A percentile compares a stretch with the other conserved stretches of the same genome.
These are phyloP conservation scores for Dipodomys stephensi DNA, from an alignment of 2,113 vertebrate genomes.

Conservation along the genomic window DNA sequence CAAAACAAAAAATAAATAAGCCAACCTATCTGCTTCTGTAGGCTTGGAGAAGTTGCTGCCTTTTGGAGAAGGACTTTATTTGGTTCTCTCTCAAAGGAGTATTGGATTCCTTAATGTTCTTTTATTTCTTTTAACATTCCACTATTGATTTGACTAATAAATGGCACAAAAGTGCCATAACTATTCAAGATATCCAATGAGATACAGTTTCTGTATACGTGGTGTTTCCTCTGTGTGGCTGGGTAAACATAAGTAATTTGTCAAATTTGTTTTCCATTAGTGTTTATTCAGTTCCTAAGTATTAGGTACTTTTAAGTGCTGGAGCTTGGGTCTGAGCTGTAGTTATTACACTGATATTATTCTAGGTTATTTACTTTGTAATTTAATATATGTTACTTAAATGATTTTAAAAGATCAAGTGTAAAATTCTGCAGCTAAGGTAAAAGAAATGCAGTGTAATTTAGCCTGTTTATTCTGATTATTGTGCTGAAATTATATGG, in stretches of 20 bases:
- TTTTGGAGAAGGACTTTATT: background rate
- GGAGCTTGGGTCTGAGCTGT: background rate
- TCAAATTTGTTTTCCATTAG: background rate
- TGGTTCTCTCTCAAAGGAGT: background rate
- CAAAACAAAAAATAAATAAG: too few relatives aligned
- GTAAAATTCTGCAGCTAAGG: background rate
- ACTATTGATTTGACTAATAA: slow-evolving; percentile 33
- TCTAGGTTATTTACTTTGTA: background rate
- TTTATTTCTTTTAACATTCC: slow-evolving; percentile 4
- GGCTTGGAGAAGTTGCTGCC: background rate
- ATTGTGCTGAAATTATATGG: background rate
- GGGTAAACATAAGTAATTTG: background rate
- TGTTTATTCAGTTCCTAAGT: background rate
- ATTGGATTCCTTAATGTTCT: background rate
- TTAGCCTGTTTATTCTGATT: background rate
- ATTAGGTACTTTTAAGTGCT: background rate
- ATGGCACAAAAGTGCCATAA: background rate
- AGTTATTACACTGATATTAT: background rate
- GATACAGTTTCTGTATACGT: background rate
- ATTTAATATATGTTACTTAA: background rate
- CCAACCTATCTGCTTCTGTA: background rate
- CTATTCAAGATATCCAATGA: background rate
- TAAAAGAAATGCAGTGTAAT: background rate
- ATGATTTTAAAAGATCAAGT: background rate
- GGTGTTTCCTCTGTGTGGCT: background rate